Percentiles rank a stretch among this genome's conserved stretches.
Conservation (phyloP, 1,140 invertebrate species). For the Danaus plexippus region DNA sequence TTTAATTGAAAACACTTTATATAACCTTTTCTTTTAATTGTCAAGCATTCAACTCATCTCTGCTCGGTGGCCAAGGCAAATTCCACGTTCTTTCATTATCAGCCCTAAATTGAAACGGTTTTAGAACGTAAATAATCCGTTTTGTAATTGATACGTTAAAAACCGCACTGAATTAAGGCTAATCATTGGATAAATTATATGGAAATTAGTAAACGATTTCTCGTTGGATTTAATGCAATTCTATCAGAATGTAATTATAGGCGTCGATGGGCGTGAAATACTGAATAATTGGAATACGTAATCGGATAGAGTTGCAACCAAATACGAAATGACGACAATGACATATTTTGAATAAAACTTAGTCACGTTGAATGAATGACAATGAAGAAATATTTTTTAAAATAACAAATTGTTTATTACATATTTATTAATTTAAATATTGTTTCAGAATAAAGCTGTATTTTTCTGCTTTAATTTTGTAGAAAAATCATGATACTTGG, state of each 20-base stretch:
- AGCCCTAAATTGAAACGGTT: slow-evolving; percentile 22
- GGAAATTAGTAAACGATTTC: slow-evolving; percentile 54
- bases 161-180: slow-evolving; percentile 43
- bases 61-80: slow-evolving; percentile 14
- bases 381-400: too few species aligned
- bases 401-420: too few species aligned
- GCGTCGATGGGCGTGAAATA: slow-evolving; percentile 62
- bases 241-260: slow-evolving; percentile 67
- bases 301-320: slow-evolving; percentile 42
- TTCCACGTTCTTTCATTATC: slow-evolving; percentile 26
- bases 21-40: slow-evolving; percentile 60
- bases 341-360: slow-evolving; percentile 29
- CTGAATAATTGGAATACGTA: slow-evolving; percentile 64
- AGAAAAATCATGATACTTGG: too few species aligned
- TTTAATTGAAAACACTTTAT: slow-evolving; percentile 64
- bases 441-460: too few species aligned
- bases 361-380: slow-evolving; percentile 2
- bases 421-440: too few species aligned
- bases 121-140: slow-evolving; percentile 27
- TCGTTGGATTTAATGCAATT: slow-evolving; percentile 61
- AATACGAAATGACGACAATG: slow-evolving; percentile 31
- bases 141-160: slow-evolving; percentile 30
- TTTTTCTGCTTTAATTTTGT: too few species aligned
- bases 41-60: slow-evolving; percentile 37
- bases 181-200: slow-evolving; percentile 64